phyloP scores from a whole-genome alignment of 1,140 invertebrate species.

The Akabosia matsudoensis region DNA sequence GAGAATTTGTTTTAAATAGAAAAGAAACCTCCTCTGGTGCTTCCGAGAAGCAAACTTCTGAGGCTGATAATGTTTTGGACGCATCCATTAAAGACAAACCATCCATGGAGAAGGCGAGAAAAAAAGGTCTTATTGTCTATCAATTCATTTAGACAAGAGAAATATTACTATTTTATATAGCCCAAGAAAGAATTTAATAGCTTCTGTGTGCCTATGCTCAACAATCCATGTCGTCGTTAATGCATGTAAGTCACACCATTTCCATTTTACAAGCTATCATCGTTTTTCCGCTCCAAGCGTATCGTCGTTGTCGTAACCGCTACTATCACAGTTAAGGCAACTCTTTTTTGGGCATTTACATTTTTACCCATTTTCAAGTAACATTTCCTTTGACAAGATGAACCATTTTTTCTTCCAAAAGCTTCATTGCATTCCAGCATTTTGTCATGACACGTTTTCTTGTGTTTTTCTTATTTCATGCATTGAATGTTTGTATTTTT shows the following conservation, averaged over 20 bases:
- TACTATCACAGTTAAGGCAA: neutral
- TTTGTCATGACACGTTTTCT: neutral
- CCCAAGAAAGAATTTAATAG: neutral
- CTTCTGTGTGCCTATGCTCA: neutral
- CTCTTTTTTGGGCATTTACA: neutral
- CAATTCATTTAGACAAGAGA: neutral
- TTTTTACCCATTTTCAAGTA: neutral
- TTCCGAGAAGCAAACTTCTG: too few species aligned
- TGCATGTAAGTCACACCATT: neutral
- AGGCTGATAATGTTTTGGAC: neutral
- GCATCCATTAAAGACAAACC: neutral
- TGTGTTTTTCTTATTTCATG: neutral
- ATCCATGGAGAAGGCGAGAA: neutral
- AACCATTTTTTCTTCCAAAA: neutral
- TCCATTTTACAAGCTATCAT: neutral
- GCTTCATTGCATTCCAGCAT: slow-evolving; percentile 12
- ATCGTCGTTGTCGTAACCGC: neutral
- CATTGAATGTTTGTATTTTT: neutral
- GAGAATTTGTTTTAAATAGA: too few species aligned
- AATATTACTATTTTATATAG: too few species aligned
- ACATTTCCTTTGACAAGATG: neutral
- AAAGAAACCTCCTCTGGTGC: too few species aligned
- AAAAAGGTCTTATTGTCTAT: neutral
- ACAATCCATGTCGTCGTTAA: neutral
- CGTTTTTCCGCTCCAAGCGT: too few species aligned